Conservation (phyloP, 1,140 invertebrate genomes). For the Drosophila melanica region DNA sequence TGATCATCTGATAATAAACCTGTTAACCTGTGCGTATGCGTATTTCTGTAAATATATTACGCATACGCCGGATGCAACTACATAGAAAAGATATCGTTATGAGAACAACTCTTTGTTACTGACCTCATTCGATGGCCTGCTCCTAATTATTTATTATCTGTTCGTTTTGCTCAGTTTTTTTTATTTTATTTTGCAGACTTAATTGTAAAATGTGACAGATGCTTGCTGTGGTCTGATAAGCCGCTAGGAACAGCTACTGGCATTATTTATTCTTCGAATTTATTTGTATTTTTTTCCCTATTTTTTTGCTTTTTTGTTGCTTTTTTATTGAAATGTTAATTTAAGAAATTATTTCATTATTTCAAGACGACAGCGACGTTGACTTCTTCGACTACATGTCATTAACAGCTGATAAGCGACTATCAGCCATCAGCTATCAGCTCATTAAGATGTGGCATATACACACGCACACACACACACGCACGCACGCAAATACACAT, state of each 20-base stretch:
- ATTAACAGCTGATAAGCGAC: conserved; percentile 73
- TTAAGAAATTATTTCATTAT: conserved; percentile 81
- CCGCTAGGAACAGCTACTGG: conserved; percentile 14
- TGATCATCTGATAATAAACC: background rate
- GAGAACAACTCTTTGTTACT: conserved; percentile 36
- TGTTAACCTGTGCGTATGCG: conserved; percentile 48
- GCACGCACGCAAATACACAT: background rate
- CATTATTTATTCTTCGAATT: background rate
- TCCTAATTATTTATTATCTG: conserved; percentile 15
- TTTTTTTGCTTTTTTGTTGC: conserved; percentile 4
- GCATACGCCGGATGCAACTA: conserved; percentile 51
- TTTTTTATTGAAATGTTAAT: conserved; percentile 56
- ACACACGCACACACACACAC: background rate
- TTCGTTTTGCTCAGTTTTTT: background rate
- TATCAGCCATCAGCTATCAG: conserved; percentile 49
- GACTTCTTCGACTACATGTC: conserved; percentile 63
- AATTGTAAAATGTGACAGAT: conserved; percentile 2
- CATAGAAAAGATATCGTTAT: background rate
- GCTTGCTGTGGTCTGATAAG: conserved; percentile 15
- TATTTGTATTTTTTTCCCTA: conserved; percentile 3
- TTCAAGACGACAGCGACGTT: conserved; percentile 47
- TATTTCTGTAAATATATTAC: conserved; percentile 33
- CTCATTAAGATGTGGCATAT: conserved; percentile 60
- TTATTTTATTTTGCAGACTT: conserved; percentile 22
- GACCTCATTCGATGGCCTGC: conserved; percentile 49